Percentiles rank a stretch among this genome's conserved stretches.
These are phyloP conservation scores for Antrozous pallidus DNA, from an alignment of 2,797 vertebrate species.

Conservation along the genomic window DNA sequence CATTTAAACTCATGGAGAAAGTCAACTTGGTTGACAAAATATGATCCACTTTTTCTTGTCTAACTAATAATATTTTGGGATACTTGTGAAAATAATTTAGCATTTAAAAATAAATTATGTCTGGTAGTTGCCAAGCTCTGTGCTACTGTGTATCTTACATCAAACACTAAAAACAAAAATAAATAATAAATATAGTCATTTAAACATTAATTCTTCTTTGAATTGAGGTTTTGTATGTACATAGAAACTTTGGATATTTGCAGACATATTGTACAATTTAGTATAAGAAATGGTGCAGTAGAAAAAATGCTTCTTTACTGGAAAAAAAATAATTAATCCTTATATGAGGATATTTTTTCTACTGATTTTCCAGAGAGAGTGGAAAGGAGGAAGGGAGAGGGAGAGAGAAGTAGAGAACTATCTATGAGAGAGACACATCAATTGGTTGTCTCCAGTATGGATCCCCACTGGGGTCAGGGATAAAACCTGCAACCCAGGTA, in stretches of 20 bases:
- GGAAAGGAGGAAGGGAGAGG: no score
- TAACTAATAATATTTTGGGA: neutral
- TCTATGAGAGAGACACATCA: no score
- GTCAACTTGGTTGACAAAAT: slow-evolving; percentile 16
- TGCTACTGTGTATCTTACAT: neutral
- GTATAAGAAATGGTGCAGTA: neutral
- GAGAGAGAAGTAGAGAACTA: no score
- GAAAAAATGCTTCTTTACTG: neutral
- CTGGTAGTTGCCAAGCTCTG: neutral
- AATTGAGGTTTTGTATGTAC: neutral
- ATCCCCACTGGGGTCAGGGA: no score
- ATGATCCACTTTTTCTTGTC: neutral
- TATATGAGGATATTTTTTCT: no score
- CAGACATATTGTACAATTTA: neutral
- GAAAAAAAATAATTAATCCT: neutral
- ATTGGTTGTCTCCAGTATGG: no score
- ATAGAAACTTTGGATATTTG: neutral
- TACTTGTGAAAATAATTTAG: neutral
- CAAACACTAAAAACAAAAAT: neutral
- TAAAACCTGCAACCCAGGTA: no score
- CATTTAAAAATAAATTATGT: neutral
- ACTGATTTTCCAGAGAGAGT: no score
- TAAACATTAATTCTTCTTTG: neutral
- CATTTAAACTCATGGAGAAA: neutral
- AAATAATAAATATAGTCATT: neutral